These are phyloP conservation scores for Cydia amplana DNA, from an alignment of 1,140 invertebrate genomes.

Conservation along the genomic window DNA sequence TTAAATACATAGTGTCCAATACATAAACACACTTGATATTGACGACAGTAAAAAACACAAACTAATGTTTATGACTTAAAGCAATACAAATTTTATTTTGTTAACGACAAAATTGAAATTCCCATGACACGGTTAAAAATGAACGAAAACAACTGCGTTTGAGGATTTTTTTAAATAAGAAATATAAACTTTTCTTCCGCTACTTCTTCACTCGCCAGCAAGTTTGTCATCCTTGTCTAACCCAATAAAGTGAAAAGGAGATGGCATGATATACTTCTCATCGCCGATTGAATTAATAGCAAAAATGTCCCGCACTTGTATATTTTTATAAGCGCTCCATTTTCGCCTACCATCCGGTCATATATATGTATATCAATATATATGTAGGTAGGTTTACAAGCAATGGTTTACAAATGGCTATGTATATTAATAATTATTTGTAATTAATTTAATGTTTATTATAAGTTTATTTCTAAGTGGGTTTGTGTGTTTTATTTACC, in stretches of 20 bases:
- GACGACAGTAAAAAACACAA: too few species aligned
- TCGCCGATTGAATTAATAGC: not conserved
- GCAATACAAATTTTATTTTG: not conserved
- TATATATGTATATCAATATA: conserved; percentile 49
- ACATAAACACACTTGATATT: too few species aligned
- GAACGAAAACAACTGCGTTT: too few species aligned
- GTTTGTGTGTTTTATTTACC: conserved; percentile 53
- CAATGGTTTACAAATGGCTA: conserved; percentile 69
- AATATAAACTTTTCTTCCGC: not conserved
- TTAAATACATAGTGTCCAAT: too few species aligned
- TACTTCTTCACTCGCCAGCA: not conserved
- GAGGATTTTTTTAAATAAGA: too few species aligned
- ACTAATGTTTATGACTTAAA: not conserved
- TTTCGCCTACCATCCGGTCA: conserved; percentile 53
- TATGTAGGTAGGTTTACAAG: conserved; percentile 55
- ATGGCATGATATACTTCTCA: not conserved
- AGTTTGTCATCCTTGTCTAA: not conserved
- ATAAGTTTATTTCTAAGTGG: conserved; percentile 70
- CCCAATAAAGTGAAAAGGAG: not conserved
- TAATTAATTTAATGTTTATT: conserved; percentile 56
- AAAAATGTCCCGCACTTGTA: conserved; percentile 52
- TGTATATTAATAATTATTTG: conserved; percentile 55
- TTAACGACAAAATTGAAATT: not conserved
- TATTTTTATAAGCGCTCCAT: conserved; percentile 64
- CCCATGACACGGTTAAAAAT: not conserved